Evolutionary conservation across 2,888 invertebrate genomes (phyloP), one percentile per base, ranked within the genome.

Genomic region (Platypus cylindrus): DNA sequence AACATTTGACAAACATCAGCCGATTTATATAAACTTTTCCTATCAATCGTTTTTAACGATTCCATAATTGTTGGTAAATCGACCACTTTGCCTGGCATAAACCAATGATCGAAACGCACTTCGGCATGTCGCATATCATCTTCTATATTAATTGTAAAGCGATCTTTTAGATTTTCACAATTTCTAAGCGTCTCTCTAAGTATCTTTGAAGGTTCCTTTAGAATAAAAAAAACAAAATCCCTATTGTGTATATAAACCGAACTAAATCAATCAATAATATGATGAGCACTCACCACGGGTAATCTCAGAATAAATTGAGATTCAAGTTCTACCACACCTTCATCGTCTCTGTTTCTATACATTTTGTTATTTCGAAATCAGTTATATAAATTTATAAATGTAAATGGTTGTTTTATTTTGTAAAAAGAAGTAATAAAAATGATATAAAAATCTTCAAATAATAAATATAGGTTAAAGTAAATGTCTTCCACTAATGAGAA

Each of bases 21-120:
- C 1, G 94, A 89, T 67, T 98, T 98, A 57, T 97, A 98, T 51
- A 97, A 89, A 52, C 86, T 93, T 62, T 94, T 97, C 42, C 75
- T 79, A 58, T 98, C 98, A 35, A 95, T 86, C 0, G 94, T 94
- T 66, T 98, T 98, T 36, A 87, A 64, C 0, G 91, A 85, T 64
- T 98, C 95, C 11, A 91, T 75, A 5, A 95, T 70, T 3, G 89
- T 85, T 0, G 95, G 95, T 28, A 95, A 61, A 60, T 97, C 95
- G 0, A 91, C 76, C 17, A 94, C 73, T 67, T 90, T 91, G 0
- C 85, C 78, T 55, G 82, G 80, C 55, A 91, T 72, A 16, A 84
- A 56, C 75, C 86, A 86, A 48, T 90, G 80, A 55, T 94, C 93
- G 40, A 93, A 76, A 38, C 83, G 70, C 1, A 93, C 85, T 59